Evolutionary conservation across 2,113 vertebrate genomes (phyloP).

Genomic region (Macroglossus sobrinus): DNA sequence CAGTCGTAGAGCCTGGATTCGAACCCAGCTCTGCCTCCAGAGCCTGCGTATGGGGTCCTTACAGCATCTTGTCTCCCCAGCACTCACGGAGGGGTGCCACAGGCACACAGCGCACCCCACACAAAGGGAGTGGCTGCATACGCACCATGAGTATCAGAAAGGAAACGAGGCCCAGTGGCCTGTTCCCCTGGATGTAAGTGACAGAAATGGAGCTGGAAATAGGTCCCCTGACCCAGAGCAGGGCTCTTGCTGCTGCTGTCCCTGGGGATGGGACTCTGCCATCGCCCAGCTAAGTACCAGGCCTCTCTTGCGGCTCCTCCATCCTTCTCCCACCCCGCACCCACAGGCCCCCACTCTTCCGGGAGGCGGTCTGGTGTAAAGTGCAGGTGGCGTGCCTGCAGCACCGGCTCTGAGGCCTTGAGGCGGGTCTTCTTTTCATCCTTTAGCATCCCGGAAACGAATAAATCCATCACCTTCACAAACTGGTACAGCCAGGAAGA

Average conservation of each 20-base stretch:
- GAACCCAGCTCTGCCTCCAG: background rate
- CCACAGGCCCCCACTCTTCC: background rate
- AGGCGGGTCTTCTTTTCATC: too few species aligned
- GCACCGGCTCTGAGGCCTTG: too few species aligned
- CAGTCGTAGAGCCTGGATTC: background rate
- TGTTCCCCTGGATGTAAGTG: background rate
- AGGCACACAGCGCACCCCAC: rapidly evolving
- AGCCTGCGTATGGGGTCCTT: background rate
- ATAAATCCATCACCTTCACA: background rate
- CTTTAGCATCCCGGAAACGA: background rate
- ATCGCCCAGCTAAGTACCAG: background rate
- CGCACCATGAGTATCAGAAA: background rate
- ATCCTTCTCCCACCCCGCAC: too few species aligned
- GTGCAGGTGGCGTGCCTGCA: too few species aligned
- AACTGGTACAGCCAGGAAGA: background rate
- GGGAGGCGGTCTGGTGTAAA: too few species aligned
- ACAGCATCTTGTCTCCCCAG: background rate
- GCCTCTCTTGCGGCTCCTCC: background rate
- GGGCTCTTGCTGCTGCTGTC: background rate
- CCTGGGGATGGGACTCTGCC: background rate
- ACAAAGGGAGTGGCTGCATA: background rate
- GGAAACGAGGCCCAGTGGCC: background rate
- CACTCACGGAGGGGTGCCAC: background rate
- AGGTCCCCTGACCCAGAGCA: background rate
- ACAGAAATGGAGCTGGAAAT: background rate